Evolutionary conservation across 1,140 invertebrate genomes (phyloP), one percentile per base, ranked within the genome.

Genomic region (Scaptomyza pallida): DNA sequence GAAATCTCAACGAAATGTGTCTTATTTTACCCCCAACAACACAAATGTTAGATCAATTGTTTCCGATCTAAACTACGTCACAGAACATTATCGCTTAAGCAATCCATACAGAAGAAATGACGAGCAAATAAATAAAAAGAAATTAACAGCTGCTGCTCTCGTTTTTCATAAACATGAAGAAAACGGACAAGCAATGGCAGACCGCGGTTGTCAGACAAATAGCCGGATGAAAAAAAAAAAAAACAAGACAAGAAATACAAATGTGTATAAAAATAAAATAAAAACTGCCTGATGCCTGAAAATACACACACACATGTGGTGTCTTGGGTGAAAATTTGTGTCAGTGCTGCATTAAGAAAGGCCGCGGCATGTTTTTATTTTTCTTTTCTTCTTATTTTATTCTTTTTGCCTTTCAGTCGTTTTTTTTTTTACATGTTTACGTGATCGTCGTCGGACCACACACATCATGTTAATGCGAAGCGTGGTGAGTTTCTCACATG

Each of bases 231-330:
- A 80, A 70, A 50, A 51, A 30, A 51, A 62, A n/a, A n/a, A n/a
- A n/a, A n/a, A n/a, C n/a, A n/a, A n/a, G n/a, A n/a, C n/a, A n/a
- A 51, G 37, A 30, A 62, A 35, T 48, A 77, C 8, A 45, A 57
- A 47, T 73, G 64, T 67, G 64, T 82, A 72, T 76, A 85, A 83
- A 83, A 83, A 83, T 75, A 83, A 83, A 83, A 83, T 68, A 64
- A 55, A 78, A 61, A 60, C 35, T 52, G 37, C 60, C 16, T 35
- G 44, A 55, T 26, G 30, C 45, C 45, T 44, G 52, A 56, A 71
- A 64, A 65, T 59, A 76, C 60, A 15, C 57, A 68, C 52, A 75
- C 77, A 76, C 26, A 30, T 30, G 26, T 63, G 68, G 26, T 63
- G 68, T 62, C 47, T 71, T 41, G 47, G 56, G 44, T 16, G 71